A percentile compares a stretch with the other conserved stretches of the same genome.
Evolutionary conservation across 2,797 vertebrate genomes (phyloP).

Genomic region (Simalia tracyae): DNA sequence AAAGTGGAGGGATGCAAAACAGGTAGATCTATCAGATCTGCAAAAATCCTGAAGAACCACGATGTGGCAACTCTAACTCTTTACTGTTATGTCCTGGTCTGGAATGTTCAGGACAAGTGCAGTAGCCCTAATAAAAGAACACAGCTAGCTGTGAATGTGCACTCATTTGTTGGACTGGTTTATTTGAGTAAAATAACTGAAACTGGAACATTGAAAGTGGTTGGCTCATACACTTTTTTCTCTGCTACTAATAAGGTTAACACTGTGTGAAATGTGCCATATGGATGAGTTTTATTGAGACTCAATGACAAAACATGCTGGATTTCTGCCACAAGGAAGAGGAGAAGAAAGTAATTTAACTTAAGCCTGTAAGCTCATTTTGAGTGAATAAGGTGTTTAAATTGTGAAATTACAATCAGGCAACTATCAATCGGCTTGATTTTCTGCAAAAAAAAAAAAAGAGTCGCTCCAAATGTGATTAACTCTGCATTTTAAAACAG

Average conservation of each 20-base stretch:
- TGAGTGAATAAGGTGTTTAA: constrained; percentile 58
- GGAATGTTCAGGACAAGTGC: neutral
- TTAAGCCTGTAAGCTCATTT: constrained; percentile 51
- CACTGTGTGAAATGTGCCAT: constrained; percentile 53
- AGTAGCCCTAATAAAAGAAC: constrained; percentile 3
- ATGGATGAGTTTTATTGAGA: constrained; percentile 59
- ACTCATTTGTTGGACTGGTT: constrained; percentile 34
- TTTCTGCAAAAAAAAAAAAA: constrained; percentile 39
- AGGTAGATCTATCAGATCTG: no score
- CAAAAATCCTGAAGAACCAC: no score
- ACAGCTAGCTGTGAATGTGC: constrained; percentile 23
- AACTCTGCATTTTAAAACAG: constrained; percentile 28
- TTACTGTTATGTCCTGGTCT: neutral
- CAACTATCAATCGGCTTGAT: constrained; percentile 50
- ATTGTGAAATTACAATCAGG: constrained; percentile 56
- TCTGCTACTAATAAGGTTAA: constrained; percentile 62
- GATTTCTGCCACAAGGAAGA: constrained; percentile 47
- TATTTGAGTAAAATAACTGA: constrained; percentile 44
- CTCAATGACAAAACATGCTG: constrained; percentile 60
- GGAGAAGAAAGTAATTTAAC: constrained; percentile 50
- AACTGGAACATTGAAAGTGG: constrained; percentile 45
- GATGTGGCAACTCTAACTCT: no score
- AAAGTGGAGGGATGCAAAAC: no score
- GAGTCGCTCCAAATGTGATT: constrained; percentile 30
- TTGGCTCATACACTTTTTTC: constrained; percentile 44